Conservation (phyloP, 2,113 vertebrate species). For the Myiagra hebetior region DNA sequence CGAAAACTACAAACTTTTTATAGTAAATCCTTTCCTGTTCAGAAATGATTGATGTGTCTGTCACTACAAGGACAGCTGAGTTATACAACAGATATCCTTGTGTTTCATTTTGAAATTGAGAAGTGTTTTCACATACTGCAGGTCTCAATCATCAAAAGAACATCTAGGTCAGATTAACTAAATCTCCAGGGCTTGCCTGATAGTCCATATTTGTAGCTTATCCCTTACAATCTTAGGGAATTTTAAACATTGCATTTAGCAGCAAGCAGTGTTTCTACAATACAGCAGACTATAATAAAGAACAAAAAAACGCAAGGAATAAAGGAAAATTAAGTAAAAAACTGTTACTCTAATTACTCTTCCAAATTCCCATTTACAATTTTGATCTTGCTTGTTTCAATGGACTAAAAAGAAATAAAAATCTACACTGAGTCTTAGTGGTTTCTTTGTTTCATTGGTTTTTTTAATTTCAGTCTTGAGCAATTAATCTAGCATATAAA, state of each 20-base stretch:
- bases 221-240: slow-evolving; percentile 74
- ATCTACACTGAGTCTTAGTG: background rate
- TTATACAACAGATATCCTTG: slow-evolving; percentile 61
- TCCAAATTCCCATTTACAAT: background rate
- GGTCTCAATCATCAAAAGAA: slow-evolving; percentile 85
- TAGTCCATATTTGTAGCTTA: slow-evolving; percentile 75
- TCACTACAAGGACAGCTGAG: slow-evolving; percentile 70
- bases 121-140: slow-evolving; percentile 73
- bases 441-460: background rate
- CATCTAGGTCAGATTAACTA: slow-evolving; percentile 87
- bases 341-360: background rate
- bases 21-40: slow-evolving; percentile 77
- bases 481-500: background rate
- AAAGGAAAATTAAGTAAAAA: background rate
- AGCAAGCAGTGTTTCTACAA: slow-evolving; percentile 9
- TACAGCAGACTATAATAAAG: background rate
- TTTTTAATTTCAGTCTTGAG: background rate
- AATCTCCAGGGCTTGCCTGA: slow-evolving; percentile 76
- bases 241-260: slow-evolving; percentile 69
- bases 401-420: background rate
- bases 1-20: slow-evolving; percentile 76
- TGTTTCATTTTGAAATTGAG: slow-evolving; percentile 80
- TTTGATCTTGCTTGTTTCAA: background rate
- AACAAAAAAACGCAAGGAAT: background rate
- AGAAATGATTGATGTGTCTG: slow-evolving; percentile 73